Evolutionary conservation across 2,888 invertebrate species (phyloP).

Genomic region (Magallana nippona): DNA sequence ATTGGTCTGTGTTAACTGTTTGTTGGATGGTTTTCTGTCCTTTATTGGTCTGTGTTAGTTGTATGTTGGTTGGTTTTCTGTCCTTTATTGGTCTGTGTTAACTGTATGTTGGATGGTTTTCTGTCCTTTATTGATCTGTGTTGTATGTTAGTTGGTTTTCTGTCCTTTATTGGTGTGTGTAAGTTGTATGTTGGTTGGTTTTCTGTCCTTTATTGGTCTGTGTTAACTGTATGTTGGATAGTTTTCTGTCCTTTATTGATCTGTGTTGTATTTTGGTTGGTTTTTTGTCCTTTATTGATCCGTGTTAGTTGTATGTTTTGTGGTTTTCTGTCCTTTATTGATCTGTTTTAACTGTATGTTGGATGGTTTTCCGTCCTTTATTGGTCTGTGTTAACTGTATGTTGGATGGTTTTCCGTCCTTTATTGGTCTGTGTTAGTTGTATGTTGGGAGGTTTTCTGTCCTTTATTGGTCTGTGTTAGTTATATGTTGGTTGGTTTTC

Average conservation of each 20-base stretch:
- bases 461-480: neutral
- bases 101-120: neutral
- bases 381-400: neutral
- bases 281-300: neutral
- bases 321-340: neutral
- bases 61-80: neutral
- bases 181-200: neutral
- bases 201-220: neutral
- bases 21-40: too few species aligned
- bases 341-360: neutral
- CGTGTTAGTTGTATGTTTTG: neutral
- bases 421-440: neutral
- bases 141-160: neutral
- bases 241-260: neutral
- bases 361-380: neutral
- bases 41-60: neutral
- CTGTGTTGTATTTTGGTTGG: neutral
- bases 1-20: neutral
- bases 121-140: neutral
- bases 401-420: neutral
- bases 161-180: neutral
- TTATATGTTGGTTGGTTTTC: neutral
- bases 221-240: neutral
- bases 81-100: neutral
- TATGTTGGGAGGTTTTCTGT: neutral